Conservation (phyloP, 2,113 vertebrate genomes). For the cattle (Bos taurus) region DNA sequence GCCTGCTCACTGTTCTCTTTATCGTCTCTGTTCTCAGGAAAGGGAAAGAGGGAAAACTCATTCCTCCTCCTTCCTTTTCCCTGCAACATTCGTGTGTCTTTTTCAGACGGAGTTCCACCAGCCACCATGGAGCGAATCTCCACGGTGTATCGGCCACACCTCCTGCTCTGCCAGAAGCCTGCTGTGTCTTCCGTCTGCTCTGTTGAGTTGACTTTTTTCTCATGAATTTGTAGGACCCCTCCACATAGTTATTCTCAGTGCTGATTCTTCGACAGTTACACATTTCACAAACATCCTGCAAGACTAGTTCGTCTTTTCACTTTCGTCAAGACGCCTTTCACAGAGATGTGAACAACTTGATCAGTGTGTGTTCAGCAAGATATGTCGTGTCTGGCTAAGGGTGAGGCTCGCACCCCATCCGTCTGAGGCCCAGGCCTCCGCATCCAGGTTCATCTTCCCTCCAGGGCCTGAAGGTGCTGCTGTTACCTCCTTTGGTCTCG, state of each 20-base stretch:
- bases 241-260: neutral
- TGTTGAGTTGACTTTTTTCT: neutral
- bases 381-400: rapidly evolving
- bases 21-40: neutral
- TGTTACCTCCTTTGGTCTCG: neutral
- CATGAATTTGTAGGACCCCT: rapidly evolving
- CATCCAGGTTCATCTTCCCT: neutral
- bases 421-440: neutral
- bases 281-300: neutral
- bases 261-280: rapidly evolving
- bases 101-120: neutral
- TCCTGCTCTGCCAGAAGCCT: neutral
- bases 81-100: neutral
- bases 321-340: neutral
- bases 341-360: rapidly evolving
- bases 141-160: rapidly evolving
- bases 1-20: neutral
- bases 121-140: rapidly evolving
- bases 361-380: rapidly evolving
- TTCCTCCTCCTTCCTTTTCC: neutral
- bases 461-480: neutral
- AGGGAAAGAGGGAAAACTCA: neutral
- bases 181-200: rapidly evolving
- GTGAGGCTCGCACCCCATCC: rapidly evolving
- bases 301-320: too few species aligned